Base-by-base conservation (phyloP, 2,888 invertebrate genomes). In the Harmothoe impar region DNA sequence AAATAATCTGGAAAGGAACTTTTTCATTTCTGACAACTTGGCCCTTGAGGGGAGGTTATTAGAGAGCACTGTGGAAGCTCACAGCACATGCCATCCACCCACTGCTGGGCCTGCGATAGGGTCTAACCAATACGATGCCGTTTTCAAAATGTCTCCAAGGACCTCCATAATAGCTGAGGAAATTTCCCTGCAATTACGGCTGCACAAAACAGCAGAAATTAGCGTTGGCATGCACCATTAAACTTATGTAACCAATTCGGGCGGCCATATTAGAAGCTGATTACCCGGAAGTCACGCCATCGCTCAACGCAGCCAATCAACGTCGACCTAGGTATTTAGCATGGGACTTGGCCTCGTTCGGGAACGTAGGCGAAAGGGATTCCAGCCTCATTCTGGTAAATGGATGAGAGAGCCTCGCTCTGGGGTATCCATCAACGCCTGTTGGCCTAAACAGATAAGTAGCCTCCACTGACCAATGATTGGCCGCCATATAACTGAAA, bases 401-500 rank as follows among this genome's bases (percentile, higher is more conserved):
- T 72, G 72, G 72, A 72, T 72, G 72, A 29, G n/a, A 23, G 31
- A 29, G 72, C 31, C 31, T 72, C 31, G 25, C 29, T 29, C 29
- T 25, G 31, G 29, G 29, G 72, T 25, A 72, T 72, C 72, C 72
- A 72, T 72, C 72, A 72, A 72, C 72, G 72, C 25, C 29, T 62
- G 62, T 29, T n/a, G 72, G 72, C 72, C 72, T 72, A 72, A 72
- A n/a, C 72, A 72, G 72, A 72, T 72, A 72, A 72, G 72, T 72
- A 25, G 31, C 25, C 25, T 5, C 15, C 29, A 25, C 72, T 72
- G 72, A 72, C 72, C 72, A 72, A 72, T 72, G 29, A 72, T 72
- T 72, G 29, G 29, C 72, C 72, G 72, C 29, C 20, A 72, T 72
- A 20, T 3, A 62, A 62, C 62, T 62, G 25, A 23, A 72, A 25